Percentiles rank a stretch among this genome's conserved stretches.
Evolutionary conservation across 2,113 vertebrate species (phyloP).

Genomic region (Labeo catla): DNA sequence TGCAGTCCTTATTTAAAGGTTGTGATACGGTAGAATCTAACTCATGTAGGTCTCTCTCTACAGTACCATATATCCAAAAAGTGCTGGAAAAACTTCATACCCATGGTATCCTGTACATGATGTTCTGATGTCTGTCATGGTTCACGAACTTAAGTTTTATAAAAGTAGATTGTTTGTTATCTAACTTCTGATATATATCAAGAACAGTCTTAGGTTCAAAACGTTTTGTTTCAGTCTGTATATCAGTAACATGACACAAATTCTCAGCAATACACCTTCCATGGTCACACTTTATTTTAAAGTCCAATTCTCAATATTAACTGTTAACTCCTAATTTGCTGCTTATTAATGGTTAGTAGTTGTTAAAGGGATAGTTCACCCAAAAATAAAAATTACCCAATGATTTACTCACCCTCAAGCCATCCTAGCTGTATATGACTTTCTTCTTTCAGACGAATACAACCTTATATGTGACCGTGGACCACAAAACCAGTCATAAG

Average conservation of each 20-base stretch:
- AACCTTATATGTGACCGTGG: too few species aligned
- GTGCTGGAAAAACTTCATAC: not conserved
- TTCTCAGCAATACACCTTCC: too few species aligned
- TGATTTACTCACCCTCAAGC: too few species aligned
- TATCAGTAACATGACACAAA: not conserved
- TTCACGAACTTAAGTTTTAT: not conserved
- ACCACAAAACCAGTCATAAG: too few species aligned
- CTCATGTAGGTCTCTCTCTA: not conserved
- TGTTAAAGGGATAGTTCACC: too few species aligned
- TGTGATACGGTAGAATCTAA: not conserved
- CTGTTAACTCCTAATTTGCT: too few species aligned
- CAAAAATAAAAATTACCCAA: too few species aligned
- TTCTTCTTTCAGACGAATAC: too few species aligned
- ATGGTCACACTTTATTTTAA: too few species aligned
- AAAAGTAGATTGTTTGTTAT: not conserved
- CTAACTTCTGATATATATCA: not conserved
- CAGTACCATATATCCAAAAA: not conserved
- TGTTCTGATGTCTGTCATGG: not conserved
- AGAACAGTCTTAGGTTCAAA: not conserved
- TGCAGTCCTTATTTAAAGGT: not conserved
- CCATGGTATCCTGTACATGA: not conserved
- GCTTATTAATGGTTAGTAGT: too few species aligned
- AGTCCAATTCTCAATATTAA: too few species aligned
- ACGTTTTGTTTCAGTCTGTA: not conserved
- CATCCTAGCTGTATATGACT: too few species aligned